Conservation (phyloP, 2,888 invertebrate species). For the Neoaliturus tenellus region DNA sequence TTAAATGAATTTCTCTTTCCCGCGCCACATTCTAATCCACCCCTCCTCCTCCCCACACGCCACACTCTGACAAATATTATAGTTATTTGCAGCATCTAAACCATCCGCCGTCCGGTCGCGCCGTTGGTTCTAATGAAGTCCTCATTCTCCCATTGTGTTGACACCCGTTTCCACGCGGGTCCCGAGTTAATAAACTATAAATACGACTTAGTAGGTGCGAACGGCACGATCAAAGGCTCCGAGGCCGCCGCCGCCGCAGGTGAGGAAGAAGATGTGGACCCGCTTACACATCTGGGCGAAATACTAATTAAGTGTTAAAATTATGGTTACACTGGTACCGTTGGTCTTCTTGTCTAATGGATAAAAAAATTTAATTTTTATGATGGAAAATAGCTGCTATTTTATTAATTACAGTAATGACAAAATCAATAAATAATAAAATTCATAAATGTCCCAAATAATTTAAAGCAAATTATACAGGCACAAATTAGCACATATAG, state of each 20-base stretch:
- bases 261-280: not conserved
- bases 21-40: too few relatives aligned
- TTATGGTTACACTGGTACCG: too few relatives aligned
- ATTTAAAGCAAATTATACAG: too few relatives aligned
- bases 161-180: conserved; percentile 21
- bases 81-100: conserved; percentile 42
- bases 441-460: too few relatives aligned
- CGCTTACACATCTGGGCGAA: not conserved
- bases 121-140: conserved; percentile 4
- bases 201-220: conserved; percentile 49
- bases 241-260: not conserved
- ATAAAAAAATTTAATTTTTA: too few relatives aligned
- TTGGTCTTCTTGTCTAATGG: too few relatives aligned
- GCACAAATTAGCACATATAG: too few relatives aligned
- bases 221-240: conserved; percentile 3
- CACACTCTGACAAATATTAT: conserved; percentile 30
- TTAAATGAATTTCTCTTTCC: too few relatives aligned
- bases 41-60: not conserved
- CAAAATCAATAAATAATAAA: too few relatives aligned
- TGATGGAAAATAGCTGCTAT: too few relatives aligned
- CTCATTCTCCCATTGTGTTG: conserved; percentile 26
- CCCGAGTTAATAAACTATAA: conserved; percentile 45
- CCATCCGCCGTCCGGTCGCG: conserved; percentile 16
- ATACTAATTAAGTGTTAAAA: not conserved
- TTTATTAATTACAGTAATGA: too few relatives aligned